A percentile compares a stretch with the other conserved stretches of the same genome.
Evolutionary conservation across 2,797 vertebrate species (phyloP).

Genomic region (Alcedo atthis): DNA sequence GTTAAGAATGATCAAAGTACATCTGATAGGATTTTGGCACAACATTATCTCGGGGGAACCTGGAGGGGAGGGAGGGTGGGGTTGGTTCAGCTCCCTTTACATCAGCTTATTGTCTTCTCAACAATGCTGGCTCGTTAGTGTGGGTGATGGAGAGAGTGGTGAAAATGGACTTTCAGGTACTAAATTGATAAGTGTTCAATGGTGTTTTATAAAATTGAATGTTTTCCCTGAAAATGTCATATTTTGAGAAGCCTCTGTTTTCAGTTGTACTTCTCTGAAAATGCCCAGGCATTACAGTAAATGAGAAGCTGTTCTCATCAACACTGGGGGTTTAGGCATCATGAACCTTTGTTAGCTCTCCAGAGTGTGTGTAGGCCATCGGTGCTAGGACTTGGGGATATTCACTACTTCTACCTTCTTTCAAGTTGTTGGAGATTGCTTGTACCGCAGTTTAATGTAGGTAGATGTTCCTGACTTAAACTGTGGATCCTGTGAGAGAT

Average conservation of each 20-base stretch:
- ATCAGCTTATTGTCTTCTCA: conserved; percentile 19
- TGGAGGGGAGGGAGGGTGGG: conserved; percentile 7
- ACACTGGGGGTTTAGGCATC: not conserved
- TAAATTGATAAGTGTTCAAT: not conserved
- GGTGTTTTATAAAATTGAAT: not conserved
- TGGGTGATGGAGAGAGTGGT: not conserved
- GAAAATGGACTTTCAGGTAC: not conserved
- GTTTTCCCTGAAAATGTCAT: not conserved
- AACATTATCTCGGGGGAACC: not conserved
- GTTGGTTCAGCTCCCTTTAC: conserved; percentile 21
- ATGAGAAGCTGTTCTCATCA: not conserved
- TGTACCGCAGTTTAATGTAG: not conserved
- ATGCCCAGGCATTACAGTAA: not conserved
- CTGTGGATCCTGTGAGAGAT: not conserved
- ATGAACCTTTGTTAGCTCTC: not conserved
- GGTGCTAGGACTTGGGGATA: not conserved
- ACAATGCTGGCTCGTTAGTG: not conserved
- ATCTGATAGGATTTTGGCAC: conserved; percentile 23
- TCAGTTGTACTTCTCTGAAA: not conserved
- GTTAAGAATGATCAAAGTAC: conserved; percentile 26
- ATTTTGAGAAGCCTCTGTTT: not conserved
- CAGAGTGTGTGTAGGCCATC: not conserved
- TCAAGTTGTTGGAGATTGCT: not conserved
- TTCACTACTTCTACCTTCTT: not conserved
- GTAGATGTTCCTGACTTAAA: not conserved